Evolutionary conservation across 2,888 invertebrate species (phyloP).

Genomic region (Agriopis marginaria): DNA sequence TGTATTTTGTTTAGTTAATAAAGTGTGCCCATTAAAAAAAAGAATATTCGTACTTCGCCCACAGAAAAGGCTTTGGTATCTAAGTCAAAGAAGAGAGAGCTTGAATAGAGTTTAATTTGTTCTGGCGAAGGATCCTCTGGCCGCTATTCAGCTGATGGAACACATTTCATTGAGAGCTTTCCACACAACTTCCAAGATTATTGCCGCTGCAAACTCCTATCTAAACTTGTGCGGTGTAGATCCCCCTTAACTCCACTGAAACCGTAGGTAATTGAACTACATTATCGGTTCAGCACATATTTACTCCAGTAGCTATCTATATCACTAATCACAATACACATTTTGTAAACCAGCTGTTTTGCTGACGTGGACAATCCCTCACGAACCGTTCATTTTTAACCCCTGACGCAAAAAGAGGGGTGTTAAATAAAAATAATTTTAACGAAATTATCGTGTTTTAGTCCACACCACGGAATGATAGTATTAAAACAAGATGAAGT

Average conservation of each 20-base stretch:
- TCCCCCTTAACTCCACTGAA: constrained; percentile 46
- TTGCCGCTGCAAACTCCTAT: constrained; percentile 47
- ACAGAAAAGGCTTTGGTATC: constrained; percentile 38
- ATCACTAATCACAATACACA: no score
- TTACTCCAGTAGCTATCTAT: constrained; percentile 10
- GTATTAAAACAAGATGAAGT: no score
- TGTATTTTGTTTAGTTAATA: no score
- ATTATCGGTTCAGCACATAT: constrained; percentile 38
- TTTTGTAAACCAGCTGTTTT: no score
- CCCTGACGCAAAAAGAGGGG: no score
- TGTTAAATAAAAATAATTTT: no score
- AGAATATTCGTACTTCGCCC: no score
- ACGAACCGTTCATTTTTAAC: no score
- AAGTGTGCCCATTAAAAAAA: no score
- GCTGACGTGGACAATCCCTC: no score
- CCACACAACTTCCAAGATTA: constrained; percentile 56
- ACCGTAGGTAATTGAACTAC: constrained; percentile 38
- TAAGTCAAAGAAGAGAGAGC: constrained; percentile 47
- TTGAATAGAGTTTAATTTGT: constrained; percentile 66
- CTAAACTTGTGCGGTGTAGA: constrained; percentile 52
- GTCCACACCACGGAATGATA: no score
- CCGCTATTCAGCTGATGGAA: constrained; percentile 57
- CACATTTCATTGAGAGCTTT: constrained; percentile 55
- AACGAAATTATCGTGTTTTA: no score
- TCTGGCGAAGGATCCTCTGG: constrained; percentile 48